These are phyloP conservation scores for Phocides pigmalion DNA, from an alignment of 1,140 invertebrate species.

Conservation along the genomic window DNA sequence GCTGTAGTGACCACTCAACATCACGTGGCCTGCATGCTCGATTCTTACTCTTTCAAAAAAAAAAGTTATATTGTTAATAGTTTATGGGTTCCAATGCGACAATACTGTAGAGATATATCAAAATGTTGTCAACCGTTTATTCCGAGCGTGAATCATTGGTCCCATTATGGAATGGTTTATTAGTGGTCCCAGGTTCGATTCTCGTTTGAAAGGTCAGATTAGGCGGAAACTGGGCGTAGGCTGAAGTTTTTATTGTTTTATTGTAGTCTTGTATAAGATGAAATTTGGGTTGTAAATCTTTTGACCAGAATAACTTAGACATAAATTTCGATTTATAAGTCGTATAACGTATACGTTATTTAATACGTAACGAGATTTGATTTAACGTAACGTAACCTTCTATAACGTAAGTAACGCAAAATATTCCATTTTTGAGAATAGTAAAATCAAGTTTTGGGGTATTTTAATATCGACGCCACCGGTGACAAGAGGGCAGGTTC, in stretches of 20 bases:
- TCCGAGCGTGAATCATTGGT: conserved; percentile 47
- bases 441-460: too few relatives aligned
- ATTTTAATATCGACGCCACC: too few relatives aligned
- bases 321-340: too few relatives aligned
- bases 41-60: too few relatives aligned
- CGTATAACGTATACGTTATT: too few relatives aligned
- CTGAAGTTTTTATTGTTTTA: conserved; percentile 24
- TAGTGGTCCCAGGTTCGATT: conserved; percentile 30
- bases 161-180: conserved; percentile 42
- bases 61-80: not conserved
- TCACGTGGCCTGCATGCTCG: too few relatives aligned
- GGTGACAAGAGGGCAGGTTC: too few relatives aligned
- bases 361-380: too few relatives aligned
- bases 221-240: conserved; percentile 25
- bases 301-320: not conserved
- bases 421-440: too few relatives aligned
- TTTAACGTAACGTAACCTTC: too few relatives aligned
- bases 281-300: conserved; percentile 19
- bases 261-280: not conserved
- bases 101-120: conserved; percentile 14
- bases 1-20: too few relatives aligned
- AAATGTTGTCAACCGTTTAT: conserved; percentile 59
- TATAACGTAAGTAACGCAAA: too few relatives aligned
- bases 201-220: conserved; percentile 27
- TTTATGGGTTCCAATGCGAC: conserved; percentile 1